Evolutionary conservation across 1,140 invertebrate genomes (phyloP).

Genomic region (Drosophila melanica): DNA sequence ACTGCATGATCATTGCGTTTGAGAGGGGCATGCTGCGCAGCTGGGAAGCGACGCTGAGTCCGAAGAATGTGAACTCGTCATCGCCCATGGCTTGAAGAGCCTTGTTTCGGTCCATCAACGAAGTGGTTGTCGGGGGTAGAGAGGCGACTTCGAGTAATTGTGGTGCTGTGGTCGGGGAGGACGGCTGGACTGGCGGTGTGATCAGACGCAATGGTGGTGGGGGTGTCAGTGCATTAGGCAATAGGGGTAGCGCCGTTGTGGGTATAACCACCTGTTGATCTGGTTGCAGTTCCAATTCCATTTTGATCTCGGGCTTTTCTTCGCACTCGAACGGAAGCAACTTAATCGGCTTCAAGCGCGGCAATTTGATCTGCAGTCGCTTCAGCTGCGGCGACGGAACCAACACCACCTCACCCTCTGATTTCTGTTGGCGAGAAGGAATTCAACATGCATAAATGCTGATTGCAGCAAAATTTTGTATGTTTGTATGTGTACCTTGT

Average conservation of each 20-base stretch:
- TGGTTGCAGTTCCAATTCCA: slow-evolving; percentile 48
- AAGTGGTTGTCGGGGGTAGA: not conserved
- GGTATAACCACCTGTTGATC: slow-evolving; percentile 30
- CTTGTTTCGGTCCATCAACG: not conserved
- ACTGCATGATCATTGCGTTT: slow-evolving; percentile 68
- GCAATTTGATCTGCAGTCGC: slow-evolving; percentile 54
- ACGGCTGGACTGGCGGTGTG: not conserved
- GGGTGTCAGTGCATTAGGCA: not conserved
- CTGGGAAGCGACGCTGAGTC: slow-evolving; percentile 63
- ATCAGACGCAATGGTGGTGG: slow-evolving; percentile 22
- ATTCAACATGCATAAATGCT: slow-evolving; percentile 1
- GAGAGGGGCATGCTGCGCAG: slow-evolving; percentile 61
- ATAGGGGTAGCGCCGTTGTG: not conserved
- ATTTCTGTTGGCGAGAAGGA: slow-evolving; percentile 4
- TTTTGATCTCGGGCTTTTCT: slow-evolving; percentile 40
- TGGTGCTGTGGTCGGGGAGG: not conserved
- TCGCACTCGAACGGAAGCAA: slow-evolving; percentile 8
- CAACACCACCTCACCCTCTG: not conserved
- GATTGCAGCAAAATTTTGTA: not conserved
- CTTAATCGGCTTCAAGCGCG: slow-evolving; percentile 46
- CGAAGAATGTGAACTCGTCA: slow-evolving; percentile 69
- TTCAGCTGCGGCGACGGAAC: slow-evolving; percentile 18
- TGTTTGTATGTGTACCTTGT: slow-evolving; percentile 46
- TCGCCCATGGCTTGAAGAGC: slow-evolving; percentile 24
- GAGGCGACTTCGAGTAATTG: not conserved